Percentiles rank a stretch among this genome's conserved stretches.
phyloP scores from a whole-genome alignment of 2,888 invertebrate genomes.

The Stenolophus ochropezus region DNA sequence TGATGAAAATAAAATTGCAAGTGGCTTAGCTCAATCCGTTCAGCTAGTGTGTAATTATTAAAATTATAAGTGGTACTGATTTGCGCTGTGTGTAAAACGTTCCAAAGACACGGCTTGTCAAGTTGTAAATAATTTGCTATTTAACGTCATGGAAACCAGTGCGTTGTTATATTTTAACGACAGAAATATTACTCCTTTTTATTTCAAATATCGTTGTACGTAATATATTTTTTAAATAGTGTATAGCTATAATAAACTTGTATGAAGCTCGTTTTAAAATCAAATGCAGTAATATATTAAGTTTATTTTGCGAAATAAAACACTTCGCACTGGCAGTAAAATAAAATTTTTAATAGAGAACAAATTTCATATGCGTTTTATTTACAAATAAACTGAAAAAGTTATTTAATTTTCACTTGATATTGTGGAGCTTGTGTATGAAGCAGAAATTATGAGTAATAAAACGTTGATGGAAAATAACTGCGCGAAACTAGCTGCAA shows the following conservation, averaged over 20 bases:
- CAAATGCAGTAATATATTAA: slow-evolving; percentile 11
- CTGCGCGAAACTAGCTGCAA: slow-evolving; percentile 46
- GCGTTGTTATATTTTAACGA: too few species aligned
- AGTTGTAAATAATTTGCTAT: too few species aligned
- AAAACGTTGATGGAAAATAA: slow-evolving; percentile 53
- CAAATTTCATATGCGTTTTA: slow-evolving; percentile 29
- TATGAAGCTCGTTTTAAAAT: not conserved
- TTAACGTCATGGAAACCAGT: too few species aligned
- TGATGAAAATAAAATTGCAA: too few species aligned
- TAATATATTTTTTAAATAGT: not conserved
- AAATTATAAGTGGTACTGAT: too few species aligned
- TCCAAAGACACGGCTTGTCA: too few species aligned
- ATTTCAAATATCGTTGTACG: not conserved
- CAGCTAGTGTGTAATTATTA: too few species aligned
- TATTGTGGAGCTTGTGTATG: slow-evolving; percentile 34
- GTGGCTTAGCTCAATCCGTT: too few species aligned
- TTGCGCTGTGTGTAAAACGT: too few species aligned
- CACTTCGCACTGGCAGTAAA: slow-evolving; percentile 13
- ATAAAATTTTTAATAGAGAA: slow-evolving; percentile 20
- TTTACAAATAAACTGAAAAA: slow-evolving; percentile 46
- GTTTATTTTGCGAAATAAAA: slow-evolving; percentile 32
- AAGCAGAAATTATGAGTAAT: slow-evolving; percentile 42
- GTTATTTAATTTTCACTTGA: slow-evolving; percentile 47
- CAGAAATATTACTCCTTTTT: not conserved
- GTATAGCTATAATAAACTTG: not conserved